These are phyloP conservation scores for Drosophila neocordata DNA, from an alignment of 1,140 invertebrate species.

Conservation along the genomic window DNA sequence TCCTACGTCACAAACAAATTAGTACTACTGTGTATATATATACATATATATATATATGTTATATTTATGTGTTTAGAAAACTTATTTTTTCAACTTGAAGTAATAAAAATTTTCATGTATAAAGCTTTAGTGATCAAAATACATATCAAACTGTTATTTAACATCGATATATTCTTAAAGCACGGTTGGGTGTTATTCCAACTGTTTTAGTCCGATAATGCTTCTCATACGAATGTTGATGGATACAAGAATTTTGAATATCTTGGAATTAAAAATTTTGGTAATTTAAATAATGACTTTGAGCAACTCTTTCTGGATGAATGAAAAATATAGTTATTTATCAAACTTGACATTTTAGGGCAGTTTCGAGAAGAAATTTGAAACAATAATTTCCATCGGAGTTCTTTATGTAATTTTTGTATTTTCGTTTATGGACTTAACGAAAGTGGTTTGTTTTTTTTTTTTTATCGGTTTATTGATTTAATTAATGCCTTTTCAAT, in stretches of 20 bases:
- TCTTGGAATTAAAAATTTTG: no score
- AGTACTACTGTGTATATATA: slow-evolving; percentile 21
- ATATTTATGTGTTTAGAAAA: not conserved
- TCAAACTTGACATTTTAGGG: no score
- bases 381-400: no score
- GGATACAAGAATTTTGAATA: no score
- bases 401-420: no score
- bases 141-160: not conserved
- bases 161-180: not conserved
- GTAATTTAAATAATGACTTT: no score
- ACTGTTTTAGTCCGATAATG: no score
- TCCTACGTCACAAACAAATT: slow-evolving; percentile 54
- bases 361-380: no score
- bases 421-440: slow-evolving; percentile 57
- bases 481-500: slow-evolving; percentile 77
- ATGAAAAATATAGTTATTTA: no score
- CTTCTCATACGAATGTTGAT: no score
- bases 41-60: slow-evolving; percentile 15
- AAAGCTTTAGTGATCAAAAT: slow-evolving; percentile 57
- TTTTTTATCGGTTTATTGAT: slow-evolving; percentile 64
- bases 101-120: slow-evolving; percentile 57
- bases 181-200: no score
- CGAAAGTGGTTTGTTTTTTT: slow-evolving; percentile 21
- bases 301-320: no score
- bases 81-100: slow-evolving; percentile 14